Conservation (phyloP, 2,113 vertebrate genomes). For the Capricornis sumatraensis region DNA sequence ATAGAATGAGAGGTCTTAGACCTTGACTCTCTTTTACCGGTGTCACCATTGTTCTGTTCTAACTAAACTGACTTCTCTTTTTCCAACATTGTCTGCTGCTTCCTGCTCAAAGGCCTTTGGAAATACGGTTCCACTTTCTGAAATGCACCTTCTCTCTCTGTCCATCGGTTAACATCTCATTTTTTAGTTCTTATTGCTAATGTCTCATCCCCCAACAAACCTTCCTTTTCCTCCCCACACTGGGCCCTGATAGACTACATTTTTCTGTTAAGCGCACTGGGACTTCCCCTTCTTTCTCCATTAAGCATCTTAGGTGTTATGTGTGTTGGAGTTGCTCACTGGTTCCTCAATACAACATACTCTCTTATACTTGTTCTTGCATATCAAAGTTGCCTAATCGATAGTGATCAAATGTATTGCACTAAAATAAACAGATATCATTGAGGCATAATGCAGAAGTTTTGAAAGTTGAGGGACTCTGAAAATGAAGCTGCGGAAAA, state of each 20-base stretch:
- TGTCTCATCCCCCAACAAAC: neutral
- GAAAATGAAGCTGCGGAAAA: neutral
- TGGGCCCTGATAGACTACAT: neutral
- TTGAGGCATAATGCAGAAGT: neutral
- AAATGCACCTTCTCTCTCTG: neutral
- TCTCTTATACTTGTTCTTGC: neutral
- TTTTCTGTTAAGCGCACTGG: neutral
- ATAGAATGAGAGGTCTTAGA: too few species aligned
- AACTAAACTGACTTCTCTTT: neutral
- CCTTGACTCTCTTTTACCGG: rapidly evolving
- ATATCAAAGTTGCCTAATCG: neutral
- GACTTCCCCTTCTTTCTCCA: neutral
- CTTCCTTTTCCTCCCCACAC: neutral
- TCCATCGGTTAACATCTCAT: neutral
- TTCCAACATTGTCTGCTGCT: neutral
- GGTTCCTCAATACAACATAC: neutral
- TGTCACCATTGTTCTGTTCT: too few species aligned
- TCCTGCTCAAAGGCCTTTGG: neutral
- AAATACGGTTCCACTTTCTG: neutral
- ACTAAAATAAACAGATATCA: neutral
- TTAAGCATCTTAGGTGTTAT: too few species aligned
- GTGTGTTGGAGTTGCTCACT: neutral
- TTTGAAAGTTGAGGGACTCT: neutral
- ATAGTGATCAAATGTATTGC: neutral
- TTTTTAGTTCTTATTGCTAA: neutral